Conservation (phyloP, 2,888 invertebrate genomes). For the Lithosia quadra region DNA sequence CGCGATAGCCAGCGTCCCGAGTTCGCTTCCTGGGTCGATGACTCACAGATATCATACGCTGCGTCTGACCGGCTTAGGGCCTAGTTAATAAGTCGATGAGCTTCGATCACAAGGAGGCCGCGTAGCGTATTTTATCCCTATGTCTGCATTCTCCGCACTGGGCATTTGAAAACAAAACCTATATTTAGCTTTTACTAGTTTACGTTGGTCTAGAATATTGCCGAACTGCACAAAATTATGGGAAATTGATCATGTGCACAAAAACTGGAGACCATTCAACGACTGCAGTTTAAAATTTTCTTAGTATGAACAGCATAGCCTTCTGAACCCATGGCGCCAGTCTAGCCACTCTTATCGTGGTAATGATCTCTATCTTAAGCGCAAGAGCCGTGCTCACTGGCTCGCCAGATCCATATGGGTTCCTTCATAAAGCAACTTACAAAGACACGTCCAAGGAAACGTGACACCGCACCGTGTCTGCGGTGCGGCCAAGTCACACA, state of each 20-base stretch:
- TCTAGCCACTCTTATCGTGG: background rate
- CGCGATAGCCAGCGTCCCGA: slow-evolving; percentile 34
- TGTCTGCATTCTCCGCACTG: background rate
- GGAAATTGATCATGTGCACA: background rate
- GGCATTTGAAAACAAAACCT: background rate
- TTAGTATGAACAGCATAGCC: background rate
- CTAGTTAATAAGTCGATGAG: slow-evolving; percentile 21
- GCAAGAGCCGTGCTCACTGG: slow-evolving; percentile 25
- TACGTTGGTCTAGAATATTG: background rate
- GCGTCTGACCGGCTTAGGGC: slow-evolving; percentile 33
- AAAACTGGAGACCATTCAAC: too few relatives aligned
- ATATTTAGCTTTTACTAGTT: background rate
- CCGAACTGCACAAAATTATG: background rate
- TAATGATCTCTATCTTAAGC: background rate
- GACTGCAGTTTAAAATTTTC: background rate
- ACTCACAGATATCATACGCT: slow-evolving; percentile 38
- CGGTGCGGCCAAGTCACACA: slow-evolving; percentile 22
- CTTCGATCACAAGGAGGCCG: background rate
- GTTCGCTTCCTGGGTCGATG: slow-evolving; percentile 50
- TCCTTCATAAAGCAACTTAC: slow-evolving; percentile 40
- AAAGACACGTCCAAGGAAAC: slow-evolving; percentile 40
- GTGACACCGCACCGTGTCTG: slow-evolving; percentile 39
- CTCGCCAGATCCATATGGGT: slow-evolving; percentile 31
- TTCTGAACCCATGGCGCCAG: background rate
- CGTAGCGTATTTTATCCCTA: slow-evolving; percentile 7